Evolutionary conservation across 1,140 invertebrate species (phyloP).

Genomic region (Drosophila burlai): DNA sequence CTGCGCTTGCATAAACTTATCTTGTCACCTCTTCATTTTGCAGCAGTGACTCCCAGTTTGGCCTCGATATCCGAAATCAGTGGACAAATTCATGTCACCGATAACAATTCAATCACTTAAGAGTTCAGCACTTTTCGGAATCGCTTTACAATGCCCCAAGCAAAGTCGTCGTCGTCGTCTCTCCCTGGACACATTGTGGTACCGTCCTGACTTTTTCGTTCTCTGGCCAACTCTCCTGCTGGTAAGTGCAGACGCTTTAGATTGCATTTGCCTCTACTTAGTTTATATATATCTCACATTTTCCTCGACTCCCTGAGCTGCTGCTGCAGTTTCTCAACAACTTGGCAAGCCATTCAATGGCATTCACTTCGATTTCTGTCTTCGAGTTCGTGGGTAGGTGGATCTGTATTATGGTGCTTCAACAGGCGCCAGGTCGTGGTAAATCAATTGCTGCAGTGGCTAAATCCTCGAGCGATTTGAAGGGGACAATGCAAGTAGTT

Average conservation of each 20-base stretch:
- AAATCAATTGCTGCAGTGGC: slow-evolving; percentile 38
- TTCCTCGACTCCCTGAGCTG: slow-evolving; percentile 15
- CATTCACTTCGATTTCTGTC: slow-evolving; percentile 35
- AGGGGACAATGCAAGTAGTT: slow-evolving; percentile 14
- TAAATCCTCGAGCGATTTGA: slow-evolving; percentile 19
- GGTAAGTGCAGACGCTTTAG: slow-evolving; percentile 45
- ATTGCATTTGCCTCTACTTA: slow-evolving; percentile 56
- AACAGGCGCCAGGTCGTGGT: slow-evolving; percentile 34
- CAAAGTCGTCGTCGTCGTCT: slow-evolving; percentile 15
- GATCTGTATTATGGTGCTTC: slow-evolving; percentile 29
- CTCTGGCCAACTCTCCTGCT: slow-evolving; percentile 27
- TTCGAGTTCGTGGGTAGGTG: slow-evolving; percentile 3
- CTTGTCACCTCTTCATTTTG: slow-evolving; percentile 20
- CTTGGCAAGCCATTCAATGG: slow-evolving; percentile 56
- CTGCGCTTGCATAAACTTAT: slow-evolving; percentile 26
- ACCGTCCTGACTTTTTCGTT: not conserved
- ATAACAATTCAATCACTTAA: slow-evolving; percentile 81
- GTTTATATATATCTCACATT: slow-evolving; percentile 29
- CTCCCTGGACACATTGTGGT: slow-evolving; percentile 50
- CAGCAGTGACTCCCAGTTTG: slow-evolving; percentile 11
- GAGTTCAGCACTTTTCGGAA: slow-evolving; percentile 68
- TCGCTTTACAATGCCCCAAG: slow-evolving; percentile 58
- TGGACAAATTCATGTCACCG: slow-evolving; percentile 66
- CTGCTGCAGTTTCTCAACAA: slow-evolving; percentile 57
- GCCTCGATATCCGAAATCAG: slow-evolving; percentile 50